Evolutionary conservation across 2,113 vertebrate species (phyloP).

Genomic region (Chamaetylas fuelleborni): DNA sequence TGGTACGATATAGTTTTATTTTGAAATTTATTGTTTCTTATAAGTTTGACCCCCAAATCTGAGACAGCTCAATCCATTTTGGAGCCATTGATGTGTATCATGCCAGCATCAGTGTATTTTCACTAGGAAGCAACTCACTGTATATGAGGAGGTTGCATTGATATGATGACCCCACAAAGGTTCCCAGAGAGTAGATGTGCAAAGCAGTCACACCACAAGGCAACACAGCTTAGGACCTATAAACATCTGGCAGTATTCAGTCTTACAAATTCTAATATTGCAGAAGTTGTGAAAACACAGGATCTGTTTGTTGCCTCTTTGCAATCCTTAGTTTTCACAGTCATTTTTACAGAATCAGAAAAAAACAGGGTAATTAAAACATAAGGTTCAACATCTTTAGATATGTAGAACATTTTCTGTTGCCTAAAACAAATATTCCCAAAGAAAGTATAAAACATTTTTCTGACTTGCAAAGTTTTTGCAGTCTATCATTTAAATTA

Average conservation of each 20-base stretch:
- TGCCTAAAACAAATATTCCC: conserved; percentile 83
- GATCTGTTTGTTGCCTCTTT: conserved; percentile 60
- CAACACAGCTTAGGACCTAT: conserved; percentile 34
- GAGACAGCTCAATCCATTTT: neutral
- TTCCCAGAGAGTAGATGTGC: conserved; percentile 39
- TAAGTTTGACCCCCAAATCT: neutral
- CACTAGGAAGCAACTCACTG: conserved; percentile 20
- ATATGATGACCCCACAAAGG: neutral
- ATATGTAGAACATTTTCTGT: conserved; percentile 78
- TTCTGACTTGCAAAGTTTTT: conserved; percentile 83
- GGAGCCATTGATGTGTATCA: neutral
- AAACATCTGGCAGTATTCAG: conserved; percentile 70
- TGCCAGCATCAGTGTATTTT: conserved; percentile 20
- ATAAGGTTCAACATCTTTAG: conserved; percentile 79
- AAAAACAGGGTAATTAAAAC: conserved; percentile 74
- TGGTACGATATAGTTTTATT: conserved; percentile 22
- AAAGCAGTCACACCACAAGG: conserved; percentile 12
- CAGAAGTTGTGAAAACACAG: conserved; percentile 51
- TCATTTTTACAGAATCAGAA: conserved; percentile 61
- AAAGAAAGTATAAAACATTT: conserved; percentile 81
- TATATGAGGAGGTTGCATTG: conserved; percentile 35
- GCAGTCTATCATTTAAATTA: conserved; percentile 85
- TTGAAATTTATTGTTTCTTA: conserved; percentile 14
- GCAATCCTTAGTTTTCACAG: conserved; percentile 56
- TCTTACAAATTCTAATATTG: conserved; percentile 32